These are phyloP conservation scores for Taxidea taxus DNA, from an alignment of 2,113 vertebrate genomes.

Conservation along the genomic window DNA sequence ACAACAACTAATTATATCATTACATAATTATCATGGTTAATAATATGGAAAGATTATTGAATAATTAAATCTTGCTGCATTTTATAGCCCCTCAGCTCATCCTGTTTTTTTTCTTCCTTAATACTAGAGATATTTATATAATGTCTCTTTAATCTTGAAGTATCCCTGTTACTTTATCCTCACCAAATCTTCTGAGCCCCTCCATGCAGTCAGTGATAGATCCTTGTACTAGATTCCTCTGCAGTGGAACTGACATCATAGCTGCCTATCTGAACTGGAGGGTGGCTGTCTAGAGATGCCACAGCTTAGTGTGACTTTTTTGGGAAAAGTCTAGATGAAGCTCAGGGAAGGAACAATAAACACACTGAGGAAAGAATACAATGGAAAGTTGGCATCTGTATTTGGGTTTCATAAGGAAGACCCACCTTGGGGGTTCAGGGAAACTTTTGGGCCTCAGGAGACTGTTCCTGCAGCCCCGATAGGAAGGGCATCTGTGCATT, in stretches of 20 bases:
- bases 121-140: not conserved
- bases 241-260: not conserved
- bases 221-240: not conserved
- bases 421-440: not conserved
- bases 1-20: not conserved
- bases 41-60: not conserved
- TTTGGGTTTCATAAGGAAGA: not conserved
- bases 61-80: not conserved
- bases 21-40: not conserved
- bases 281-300: not conserved
- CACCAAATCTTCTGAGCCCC: not conserved
- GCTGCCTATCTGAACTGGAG: not conserved
- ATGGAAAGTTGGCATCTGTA: not conserved
- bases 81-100: not conserved
- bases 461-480: not conserved
- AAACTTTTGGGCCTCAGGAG: not conserved
- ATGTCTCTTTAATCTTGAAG: not conserved
- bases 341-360: not conserved
- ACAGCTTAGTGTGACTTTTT: too few relatives aligned
- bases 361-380: not conserved
- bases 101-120: not conserved
- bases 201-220: fast-evolving
- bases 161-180: not conserved
- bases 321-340: not conserved
- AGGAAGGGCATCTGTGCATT: not conserved